Percentiles rank a stretch among this genome's conserved stretches.
These are phyloP conservation scores for Mus caroli DNA, from an alignment of 2,797 vertebrate species.

Conservation along the genomic window DNA sequence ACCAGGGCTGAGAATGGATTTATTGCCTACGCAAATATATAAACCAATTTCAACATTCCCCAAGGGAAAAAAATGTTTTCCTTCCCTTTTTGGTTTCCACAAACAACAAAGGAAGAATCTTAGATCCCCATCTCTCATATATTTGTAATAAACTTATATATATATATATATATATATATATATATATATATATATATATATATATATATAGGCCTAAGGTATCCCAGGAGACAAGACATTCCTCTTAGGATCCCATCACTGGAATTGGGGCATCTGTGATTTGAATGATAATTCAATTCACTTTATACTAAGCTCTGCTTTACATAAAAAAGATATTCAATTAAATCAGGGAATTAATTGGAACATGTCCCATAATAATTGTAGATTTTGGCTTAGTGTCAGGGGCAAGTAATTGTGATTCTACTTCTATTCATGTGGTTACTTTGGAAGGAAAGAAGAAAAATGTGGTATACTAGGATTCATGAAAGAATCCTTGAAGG, in stretches of 20 bases:
- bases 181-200: too few relatives aligned
- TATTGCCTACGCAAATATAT: background rate
- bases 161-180: too few relatives aligned
- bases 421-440: too few relatives aligned
- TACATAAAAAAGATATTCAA: background rate
- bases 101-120: background rate
- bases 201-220: accelerated
- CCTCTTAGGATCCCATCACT: background rate
- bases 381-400: background rate
- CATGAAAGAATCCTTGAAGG: too few relatives aligned
- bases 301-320: background rate
- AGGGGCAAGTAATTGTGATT: too few relatives aligned
- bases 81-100: background rate
- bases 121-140: background rate
- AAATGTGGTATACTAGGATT: too few relatives aligned
- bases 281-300: background rate
- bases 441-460: too few relatives aligned
- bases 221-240: accelerated
- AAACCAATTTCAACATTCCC: background rate
- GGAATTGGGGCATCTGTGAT: background rate
- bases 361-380: background rate
- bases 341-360: background rate
- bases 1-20: background rate
- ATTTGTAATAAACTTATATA: too few relatives aligned
- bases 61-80: background rate